Evolutionary conservation across 2,113 vertebrate species (phyloP).

Genomic region (Stictonetta naevosa): DNA sequence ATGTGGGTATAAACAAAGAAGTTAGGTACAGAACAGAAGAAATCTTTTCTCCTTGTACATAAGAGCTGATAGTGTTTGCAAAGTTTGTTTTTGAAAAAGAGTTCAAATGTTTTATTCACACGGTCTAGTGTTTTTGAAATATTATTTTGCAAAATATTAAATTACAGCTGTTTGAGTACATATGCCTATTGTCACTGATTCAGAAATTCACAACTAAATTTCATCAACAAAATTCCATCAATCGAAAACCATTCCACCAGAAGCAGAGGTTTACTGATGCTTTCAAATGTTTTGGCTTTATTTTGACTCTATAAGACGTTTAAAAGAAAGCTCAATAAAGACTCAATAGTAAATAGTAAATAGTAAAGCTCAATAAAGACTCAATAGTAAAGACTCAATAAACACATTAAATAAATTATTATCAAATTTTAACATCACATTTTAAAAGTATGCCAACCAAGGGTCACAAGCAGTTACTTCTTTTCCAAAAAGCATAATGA

Average conservation of each 20-base stretch:
- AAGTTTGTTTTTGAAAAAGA: not conserved
- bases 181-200: not conserved
- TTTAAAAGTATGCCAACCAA: not conserved
- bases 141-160: not conserved
- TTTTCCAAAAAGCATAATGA: not conserved
- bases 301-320: not conserved
- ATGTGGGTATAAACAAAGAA: not conserved
- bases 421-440: not conserved
- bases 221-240: not conserved
- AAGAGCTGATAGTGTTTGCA: not conserved
- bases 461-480: not conserved
- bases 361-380: too few relatives aligned
- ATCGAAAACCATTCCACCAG: not conserved
- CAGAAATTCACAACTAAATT: not conserved
- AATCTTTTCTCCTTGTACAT: not conserved
- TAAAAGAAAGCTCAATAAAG: not conserved
- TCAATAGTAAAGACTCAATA: conserved; percentile 26
- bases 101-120: not conserved
- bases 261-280: not conserved
- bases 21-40: not conserved
- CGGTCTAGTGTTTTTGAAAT: not conserved
- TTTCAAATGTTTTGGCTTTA: conserved; percentile 4
- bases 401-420: conserved; percentile 1
- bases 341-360: too few relatives aligned
- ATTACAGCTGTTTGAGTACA: not conserved